Base-by-base conservation (phyloP, 2,888 invertebrate genomes). In the Erebia palarica region DNA sequence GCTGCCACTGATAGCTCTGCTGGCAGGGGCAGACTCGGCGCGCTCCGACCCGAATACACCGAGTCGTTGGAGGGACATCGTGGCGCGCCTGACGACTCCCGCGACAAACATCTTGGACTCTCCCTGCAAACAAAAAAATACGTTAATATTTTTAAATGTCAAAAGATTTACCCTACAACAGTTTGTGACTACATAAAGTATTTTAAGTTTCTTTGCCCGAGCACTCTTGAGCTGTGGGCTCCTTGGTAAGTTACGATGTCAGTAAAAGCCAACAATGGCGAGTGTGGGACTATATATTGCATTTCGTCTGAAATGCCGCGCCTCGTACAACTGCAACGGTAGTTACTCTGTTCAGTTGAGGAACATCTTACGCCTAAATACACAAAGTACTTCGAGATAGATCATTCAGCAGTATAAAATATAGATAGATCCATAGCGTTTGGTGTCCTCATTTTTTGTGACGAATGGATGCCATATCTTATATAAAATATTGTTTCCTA, bases 41-140 rank as follows among this genome's bases (percentile, higher is more conserved):
- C 94, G 84, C 88, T 93, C 83, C 96, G 94, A 74, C 95, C 96
- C 61, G 96, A 96, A 83, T 96, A 95, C 82, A 96, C 94, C n/a
- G 96, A 96, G 86, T 96, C 96, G 82, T 95, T 95, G 71, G 96
- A 96, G 74, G 96, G 96, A 88, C 96, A 97, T 76, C 96, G 95
- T 75, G 95, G 95, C 78, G 94, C 95, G 76, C 95, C 95, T 76
- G 95, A 96, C 72, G 97, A 97, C 84, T 97, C 97, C 82, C 97
- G 95, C 70, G 97, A 97, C 78, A 97, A 95, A 91, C 97, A 97
- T 84, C 97, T 95, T 77, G 97, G 96, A 90, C 96, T 96, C 90
- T 97, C 97, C 93, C 97, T 97, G 95, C 18, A 95, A 95, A 91
- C 94, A 93, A 93, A 83, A 67, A 73, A 69, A 11, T 10, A 65